Base-by-base conservation (phyloP, 2,797 vertebrate species). In the Acipenser transmontanus region DNA sequence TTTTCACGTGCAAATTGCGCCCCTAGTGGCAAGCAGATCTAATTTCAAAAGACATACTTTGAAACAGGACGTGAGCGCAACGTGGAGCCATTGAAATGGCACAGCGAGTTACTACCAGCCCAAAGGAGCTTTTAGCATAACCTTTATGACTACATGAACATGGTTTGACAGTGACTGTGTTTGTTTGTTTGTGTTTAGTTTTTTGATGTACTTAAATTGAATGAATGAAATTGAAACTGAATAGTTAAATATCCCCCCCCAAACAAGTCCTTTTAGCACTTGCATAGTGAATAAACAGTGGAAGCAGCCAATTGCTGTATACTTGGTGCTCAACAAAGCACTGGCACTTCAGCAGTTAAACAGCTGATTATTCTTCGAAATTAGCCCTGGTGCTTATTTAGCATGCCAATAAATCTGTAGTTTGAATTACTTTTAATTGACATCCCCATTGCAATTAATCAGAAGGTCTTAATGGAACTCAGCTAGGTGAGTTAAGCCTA, bases 371-470 rank as follows among this genome's bases (percentile, higher is more conserved):
- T 17, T 61, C 7, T 61, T 60, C 8, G 17, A 7, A 61, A 61
- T 61, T 61, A 17, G 60, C 17, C 60, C 7, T 17, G 10, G 47
- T 7, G 60, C 47, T 61, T 34, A 6, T 61, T 61, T 61, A 61
- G 60, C 6, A 8, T 34, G 17, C 11, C 59, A 61, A 61, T 61
- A 61, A 61, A 61, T 61, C 60, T 34, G 10, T 61, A 61, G 8
- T 12, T 20, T 61, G 7, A 61, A 61, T 20, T 61, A 34, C 17
- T n/a, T 61, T 61, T 34, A 9, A 61, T 61, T 61, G 60, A 34
- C 17, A 61, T 47, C 9, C 60, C 47, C 10, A 14, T 17, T 4
- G 14, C 60, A 61, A 12, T 61, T 61, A 61, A 61, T 61, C 60
- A 61, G 60, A 17, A 8, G 59, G 9, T 17, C 60, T 61, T 61